Evolutionary conservation across 2,888 invertebrate species (phyloP).

Genomic region (Ochropleura leucogaster): DNA sequence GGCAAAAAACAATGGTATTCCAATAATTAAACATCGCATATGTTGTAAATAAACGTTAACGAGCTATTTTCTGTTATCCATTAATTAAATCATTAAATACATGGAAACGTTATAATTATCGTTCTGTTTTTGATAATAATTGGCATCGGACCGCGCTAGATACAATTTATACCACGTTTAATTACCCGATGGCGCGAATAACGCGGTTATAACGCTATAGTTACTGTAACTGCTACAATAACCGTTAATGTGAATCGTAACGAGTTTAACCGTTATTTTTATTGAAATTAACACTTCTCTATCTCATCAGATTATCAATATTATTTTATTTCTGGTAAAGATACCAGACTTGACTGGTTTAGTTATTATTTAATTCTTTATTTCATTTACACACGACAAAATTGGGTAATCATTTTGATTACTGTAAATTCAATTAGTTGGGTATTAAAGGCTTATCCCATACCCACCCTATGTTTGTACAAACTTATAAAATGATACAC

Average conservation of each 20-base stretch:
- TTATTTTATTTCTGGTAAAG: constrained; percentile 30
- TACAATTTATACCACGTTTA: constrained; percentile 62
- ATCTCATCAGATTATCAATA: constrained; percentile 57
- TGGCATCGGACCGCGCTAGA: constrained; percentile 44
- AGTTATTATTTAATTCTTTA: constrained; percentile 24
- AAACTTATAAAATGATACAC: neutral
- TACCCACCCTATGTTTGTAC: neutral
- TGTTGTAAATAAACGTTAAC: constrained; percentile 65
- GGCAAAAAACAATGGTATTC: constrained; percentile 21
- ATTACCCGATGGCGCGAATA: constrained; percentile 53
- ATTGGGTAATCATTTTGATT: constrained; percentile 11
- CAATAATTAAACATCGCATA: constrained; percentile 13
- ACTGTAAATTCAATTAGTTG: neutral
- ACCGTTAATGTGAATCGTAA: constrained; percentile 61
- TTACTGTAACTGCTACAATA: constrained; percentile 61
- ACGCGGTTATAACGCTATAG: constrained; percentile 54
- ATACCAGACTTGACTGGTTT: neutral
- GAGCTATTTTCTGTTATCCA: constrained; percentile 70
- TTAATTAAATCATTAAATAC: constrained; percentile 75
- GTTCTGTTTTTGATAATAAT: constrained; percentile 62
- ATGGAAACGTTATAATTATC: constrained; percentile 63
- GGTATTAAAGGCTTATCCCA: neutral
- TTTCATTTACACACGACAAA: neutral
- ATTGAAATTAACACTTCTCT: constrained; percentile 62
- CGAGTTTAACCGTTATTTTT: constrained; percentile 63